Evolutionary conservation across 2,888 invertebrate species (phyloP), one percentile per base, ranked within the genome.

Genomic region (Meghimatium bilineatum): DNA sequence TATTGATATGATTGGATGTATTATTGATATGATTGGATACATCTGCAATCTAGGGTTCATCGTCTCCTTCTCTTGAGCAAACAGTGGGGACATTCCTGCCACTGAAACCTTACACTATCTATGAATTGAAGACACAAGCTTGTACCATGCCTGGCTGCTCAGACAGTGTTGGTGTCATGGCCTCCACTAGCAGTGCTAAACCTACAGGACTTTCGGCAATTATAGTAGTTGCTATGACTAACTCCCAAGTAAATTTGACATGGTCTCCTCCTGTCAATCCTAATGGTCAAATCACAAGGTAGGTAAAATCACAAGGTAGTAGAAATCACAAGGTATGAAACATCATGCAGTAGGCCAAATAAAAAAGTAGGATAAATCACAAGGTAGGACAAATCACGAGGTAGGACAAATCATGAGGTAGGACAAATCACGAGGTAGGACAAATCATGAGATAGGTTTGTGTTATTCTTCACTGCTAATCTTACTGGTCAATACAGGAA

Each of bases 71-170:
- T 23, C 76, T 90, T 63, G 34, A 75, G 34, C 90, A 90, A 82
- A 89, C 88, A 8, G 89, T 83, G 20, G 90, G 91, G 14, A 77
- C 84, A 66, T 88, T 80, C 32, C 85, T 87, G 20, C 87, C 89
- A 14, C 86, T 92, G 56, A 72, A 52, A 26, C 91, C 92, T 10
- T 90, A 85, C 88, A 89, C 88, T 29, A 81, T 82, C n/a, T 92
- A 92, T 79, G 83, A 86, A 44, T 67, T 91, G 44, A 87, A 87
- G 72, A 88, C 88, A 12, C 88, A 89, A 85, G 91, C 89, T 12
- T 92, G 92, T 85, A 92, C 92, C 20, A 87, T 86, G 36, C 91
- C 89, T 8, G 92, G 91, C 6, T 92, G 92, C 87, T 89, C 88
- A 29, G 87, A 86, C 85, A 92, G 92, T 87, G 85, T 85, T 52